Evolutionary conservation across 2,888 invertebrate genomes (phyloP).

Genomic region (Trachelus troglodyta): DNA sequence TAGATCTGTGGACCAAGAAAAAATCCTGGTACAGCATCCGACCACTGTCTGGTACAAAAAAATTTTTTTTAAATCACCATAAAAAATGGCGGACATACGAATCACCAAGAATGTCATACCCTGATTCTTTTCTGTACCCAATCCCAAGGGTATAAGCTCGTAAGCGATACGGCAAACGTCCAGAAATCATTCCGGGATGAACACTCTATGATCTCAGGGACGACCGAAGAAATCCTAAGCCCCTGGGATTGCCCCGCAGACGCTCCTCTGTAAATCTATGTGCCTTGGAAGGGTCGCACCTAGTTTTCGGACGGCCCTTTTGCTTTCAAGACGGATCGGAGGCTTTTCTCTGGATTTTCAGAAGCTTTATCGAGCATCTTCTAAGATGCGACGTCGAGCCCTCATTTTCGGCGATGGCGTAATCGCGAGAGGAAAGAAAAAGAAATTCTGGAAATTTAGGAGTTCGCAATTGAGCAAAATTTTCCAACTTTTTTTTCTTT

Average conservation of each 20-base stretch:
- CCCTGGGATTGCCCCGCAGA: not conserved
- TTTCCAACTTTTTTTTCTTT: too few relatives aligned
- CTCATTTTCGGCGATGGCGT: not conserved
- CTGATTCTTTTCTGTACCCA: not conserved
- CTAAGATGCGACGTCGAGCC: not conserved
- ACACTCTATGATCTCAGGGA: not conserved
- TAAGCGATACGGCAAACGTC: not conserved
- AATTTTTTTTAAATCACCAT: not conserved
- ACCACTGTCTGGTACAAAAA: not conserved
- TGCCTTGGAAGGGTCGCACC: not conserved
- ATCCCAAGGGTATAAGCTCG: not conserved
- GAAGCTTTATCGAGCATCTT: not conserved
- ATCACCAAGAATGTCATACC: too few relatives aligned
- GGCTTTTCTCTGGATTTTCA: not conserved
- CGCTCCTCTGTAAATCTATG: not conserved
- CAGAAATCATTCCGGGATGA: not conserved
- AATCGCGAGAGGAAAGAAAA: not conserved
- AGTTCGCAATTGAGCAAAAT: not conserved
- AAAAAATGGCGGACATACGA: not conserved
- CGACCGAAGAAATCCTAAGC: not conserved
- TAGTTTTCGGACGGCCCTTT: not conserved
- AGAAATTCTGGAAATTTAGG: not conserved
- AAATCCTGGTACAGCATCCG: not conserved
- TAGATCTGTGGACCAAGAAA: not conserved
- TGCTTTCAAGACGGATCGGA: not conserved